Percentiles rank a stretch among this genome's conserved stretches.
These are phyloP conservation scores for Hemistola chrysoprasaria DNA, from an alignment of 2,888 invertebrate genomes.

Conservation along the genomic window DNA sequence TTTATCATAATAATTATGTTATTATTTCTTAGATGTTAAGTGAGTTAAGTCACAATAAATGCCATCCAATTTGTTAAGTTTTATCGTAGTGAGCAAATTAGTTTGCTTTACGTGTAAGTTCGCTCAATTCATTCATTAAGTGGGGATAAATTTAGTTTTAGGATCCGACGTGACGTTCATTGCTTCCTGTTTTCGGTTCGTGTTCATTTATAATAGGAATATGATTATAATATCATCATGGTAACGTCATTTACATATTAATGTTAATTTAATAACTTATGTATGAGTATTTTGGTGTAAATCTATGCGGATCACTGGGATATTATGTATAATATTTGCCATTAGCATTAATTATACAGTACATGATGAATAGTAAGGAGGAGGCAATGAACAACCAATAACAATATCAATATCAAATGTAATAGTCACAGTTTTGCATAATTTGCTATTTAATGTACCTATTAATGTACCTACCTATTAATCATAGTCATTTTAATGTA, in stretches of 20 bases:
- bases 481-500: constrained; percentile 69
- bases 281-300: constrained; percentile 12
- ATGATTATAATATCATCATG: constrained; percentile 24
- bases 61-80: constrained; percentile 83
- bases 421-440: constrained; percentile 57
- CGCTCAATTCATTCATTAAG: constrained; percentile 79
- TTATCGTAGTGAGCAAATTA: constrained; percentile 61
- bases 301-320: constrained; percentile 16
- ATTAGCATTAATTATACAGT: constrained; percentile 23
- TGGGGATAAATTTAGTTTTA: constrained; percentile 63
- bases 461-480: too few relatives aligned
- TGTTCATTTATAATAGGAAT: constrained; percentile 30
- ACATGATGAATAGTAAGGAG: constrained; percentile 36
- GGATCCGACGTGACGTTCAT: constrained; percentile 47
- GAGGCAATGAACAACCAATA: constrained; percentile 57
- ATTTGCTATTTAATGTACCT: constrained; percentile 43
- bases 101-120: constrained; percentile 70
- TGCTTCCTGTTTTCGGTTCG: constrained; percentile 44
- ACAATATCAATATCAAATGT: constrained; percentile 55
- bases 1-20: constrained; percentile 74
- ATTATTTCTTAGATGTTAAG: constrained; percentile 68
- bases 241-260: constrained; percentile 23
- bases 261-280: constrained; percentile 27
- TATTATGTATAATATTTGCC: constrained; percentile 17
- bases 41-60: constrained; percentile 81